Evolutionary conservation across 2,113 vertebrate species (phyloP).

Genomic region (Nothoprocta perdicaria): DNA sequence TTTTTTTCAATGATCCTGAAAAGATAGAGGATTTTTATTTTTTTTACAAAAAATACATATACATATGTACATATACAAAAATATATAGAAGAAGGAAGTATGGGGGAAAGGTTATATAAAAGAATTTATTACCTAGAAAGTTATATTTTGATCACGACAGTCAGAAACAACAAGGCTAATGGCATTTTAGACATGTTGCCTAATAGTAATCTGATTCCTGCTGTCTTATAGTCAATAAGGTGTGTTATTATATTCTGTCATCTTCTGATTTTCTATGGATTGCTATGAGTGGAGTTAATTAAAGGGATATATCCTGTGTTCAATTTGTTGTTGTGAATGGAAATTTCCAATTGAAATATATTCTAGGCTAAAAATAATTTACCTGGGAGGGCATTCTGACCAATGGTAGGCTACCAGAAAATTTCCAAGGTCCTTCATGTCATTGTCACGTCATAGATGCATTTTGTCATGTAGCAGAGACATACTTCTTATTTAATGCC

Average conservation of each 20-base stretch:
- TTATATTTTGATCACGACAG: not conserved
- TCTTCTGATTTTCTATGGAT: not conserved
- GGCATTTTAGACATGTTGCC: fast-evolving
- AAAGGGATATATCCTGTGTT: not conserved
- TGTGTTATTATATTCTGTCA: not conserved
- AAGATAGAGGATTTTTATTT: not conserved
- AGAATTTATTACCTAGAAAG: not conserved
- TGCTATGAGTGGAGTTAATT: not conserved
- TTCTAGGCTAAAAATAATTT: not conserved
- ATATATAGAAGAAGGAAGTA: not conserved
- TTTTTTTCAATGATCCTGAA: conserved; percentile 37
- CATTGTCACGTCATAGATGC: not conserved
- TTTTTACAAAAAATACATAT: not conserved
- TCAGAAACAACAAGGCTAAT: not conserved
- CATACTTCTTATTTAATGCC: not conserved
- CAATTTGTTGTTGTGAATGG: not conserved
- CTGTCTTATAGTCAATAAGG: not conserved
- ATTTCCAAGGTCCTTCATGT: not conserved
- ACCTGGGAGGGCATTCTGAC: not conserved
- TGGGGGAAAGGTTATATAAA: not conserved
- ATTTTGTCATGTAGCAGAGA: not conserved
- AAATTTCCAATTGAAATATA: not conserved
- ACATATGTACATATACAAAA: too few species aligned
- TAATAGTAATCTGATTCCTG: not conserved
- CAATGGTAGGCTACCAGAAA: not conserved